These are phyloP conservation scores for Garrulus glandarius DNA, from an alignment of 2,797 vertebrate genomes.

Conservation along the genomic window DNA sequence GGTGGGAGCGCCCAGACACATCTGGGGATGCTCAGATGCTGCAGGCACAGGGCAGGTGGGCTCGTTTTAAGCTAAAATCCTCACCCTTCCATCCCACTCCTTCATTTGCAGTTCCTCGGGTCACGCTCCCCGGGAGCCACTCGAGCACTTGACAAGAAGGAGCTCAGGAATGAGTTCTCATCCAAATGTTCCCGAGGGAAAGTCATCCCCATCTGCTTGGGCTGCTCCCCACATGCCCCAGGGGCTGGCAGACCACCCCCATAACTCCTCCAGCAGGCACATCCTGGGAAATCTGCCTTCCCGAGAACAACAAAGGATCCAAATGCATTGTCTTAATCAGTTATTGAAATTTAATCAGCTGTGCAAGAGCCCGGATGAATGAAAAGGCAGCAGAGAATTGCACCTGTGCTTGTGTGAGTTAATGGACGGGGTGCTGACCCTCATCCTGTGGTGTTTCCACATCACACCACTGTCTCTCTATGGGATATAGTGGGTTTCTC, in stretches of 20 bases:
- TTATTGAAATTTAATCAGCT: not conserved
- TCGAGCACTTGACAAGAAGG: not conserved
- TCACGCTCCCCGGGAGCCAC: accelerated
- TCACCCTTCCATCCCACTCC: not conserved
- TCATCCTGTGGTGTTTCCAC: not conserved
- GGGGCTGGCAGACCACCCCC: accelerated
- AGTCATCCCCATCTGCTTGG: not conserved
- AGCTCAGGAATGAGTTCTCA: not conserved
- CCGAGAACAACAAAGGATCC: not conserved
- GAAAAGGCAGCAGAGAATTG: not conserved
- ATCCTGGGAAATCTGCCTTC: not conserved
- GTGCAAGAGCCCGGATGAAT: not conserved
- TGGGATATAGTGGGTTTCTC: not conserved
- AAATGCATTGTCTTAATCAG: not conserved
- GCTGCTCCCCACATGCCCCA: accelerated
- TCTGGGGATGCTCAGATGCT: not conserved
- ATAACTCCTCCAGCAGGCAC: not conserved
- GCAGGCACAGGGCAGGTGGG: not conserved
- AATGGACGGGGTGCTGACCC: not conserved
- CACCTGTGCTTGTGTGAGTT: not conserved
- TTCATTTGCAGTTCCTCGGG: not conserved
- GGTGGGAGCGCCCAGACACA: not conserved
- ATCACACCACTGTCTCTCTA: not conserved
- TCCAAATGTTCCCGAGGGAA: not conserved
- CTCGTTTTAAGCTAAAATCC: not conserved